These are phyloP conservation scores for Bergia sp. DNA, from an alignment of 92 coral and sea anemone genomes.

Conservation along the genomic window DNA sequence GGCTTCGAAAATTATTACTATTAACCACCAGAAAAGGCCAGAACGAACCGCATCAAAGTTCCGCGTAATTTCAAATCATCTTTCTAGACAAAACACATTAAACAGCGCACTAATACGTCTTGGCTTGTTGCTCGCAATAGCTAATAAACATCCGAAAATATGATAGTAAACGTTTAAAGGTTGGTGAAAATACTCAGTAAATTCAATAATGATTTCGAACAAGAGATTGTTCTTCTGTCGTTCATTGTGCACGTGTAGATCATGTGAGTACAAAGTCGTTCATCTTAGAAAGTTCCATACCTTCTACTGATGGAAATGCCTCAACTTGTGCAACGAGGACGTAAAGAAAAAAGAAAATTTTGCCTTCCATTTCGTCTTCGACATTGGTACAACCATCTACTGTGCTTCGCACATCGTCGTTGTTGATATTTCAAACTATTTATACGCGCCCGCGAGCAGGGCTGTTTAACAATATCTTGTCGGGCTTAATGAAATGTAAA, in stretches of 20 bases:
- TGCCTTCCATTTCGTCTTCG: neutral
- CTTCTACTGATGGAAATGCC: neutral
- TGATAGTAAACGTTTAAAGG: neutral
- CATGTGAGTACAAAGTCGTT: neutral
- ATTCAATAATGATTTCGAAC: neutral
- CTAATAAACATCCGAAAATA: neutral
- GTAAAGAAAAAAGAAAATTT: neutral
- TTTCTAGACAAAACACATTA: neutral
- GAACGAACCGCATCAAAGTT: no score
- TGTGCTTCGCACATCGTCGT: neutral
- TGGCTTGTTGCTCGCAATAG: neutral
- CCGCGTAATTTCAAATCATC: no score
- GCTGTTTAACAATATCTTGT: neutral
- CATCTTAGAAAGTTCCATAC: neutral
- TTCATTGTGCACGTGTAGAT: neutral
- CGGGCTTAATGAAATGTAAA: neutral
- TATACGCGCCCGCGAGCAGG: constrained; percentile 14
- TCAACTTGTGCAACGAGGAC: neutral
- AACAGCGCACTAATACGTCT: neutral
- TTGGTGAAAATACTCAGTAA: neutral
- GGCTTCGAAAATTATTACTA: no score
- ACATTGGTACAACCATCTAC: neutral
- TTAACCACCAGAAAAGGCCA: no score
- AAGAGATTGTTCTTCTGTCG: neutral
- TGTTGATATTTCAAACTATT: neutral